A percentile compares a stretch with the other conserved stretches of the same genome.
Evolutionary conservation across 2,113 vertebrate species (phyloP).

Genomic region (Saccopteryx bilineata): DNA sequence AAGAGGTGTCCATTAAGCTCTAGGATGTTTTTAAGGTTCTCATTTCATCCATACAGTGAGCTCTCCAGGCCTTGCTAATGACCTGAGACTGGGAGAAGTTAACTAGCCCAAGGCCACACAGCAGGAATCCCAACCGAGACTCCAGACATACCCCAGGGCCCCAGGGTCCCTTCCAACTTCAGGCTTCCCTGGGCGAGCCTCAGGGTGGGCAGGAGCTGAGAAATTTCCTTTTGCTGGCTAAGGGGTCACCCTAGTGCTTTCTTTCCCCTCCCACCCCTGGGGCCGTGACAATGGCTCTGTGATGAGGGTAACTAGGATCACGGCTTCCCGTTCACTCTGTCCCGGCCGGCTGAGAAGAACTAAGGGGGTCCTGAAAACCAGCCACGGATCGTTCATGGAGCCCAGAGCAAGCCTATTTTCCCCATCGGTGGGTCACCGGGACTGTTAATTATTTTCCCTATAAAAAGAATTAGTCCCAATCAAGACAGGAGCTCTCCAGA

Average conservation of each 20-base stretch:
- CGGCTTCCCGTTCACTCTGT: background rate
- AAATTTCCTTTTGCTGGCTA: background rate
- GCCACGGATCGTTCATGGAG: constrained; percentile 75
- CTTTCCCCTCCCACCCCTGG: fast-evolving
- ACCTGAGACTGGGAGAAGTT: background rate
- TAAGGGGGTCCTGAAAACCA: constrained; percentile 70
- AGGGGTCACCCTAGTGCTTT: background rate
- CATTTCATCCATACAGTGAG: background rate
- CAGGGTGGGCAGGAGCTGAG: background rate
- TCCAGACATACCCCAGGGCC: background rate
- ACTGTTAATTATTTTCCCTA: constrained; percentile 88
- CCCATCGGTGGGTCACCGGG: constrained; percentile 56
- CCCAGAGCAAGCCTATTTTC: constrained; percentile 71
- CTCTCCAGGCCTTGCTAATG: background rate
- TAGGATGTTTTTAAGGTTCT: background rate
- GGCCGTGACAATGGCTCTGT: background rate
- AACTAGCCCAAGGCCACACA: background rate
- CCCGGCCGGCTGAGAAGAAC: constrained; percentile 1
- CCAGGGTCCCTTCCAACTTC: background rate
- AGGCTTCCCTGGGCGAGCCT: background rate
- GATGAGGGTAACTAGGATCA: too few species aligned
- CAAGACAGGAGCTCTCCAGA: constrained; percentile 87
- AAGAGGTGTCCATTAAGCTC: background rate
- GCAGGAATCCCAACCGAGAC: background rate
- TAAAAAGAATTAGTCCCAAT: constrained; percentile 90